Evolutionary conservation across 2,797 vertebrate species (phyloP).

Genomic region (Acipenser transmontanus): DNA sequence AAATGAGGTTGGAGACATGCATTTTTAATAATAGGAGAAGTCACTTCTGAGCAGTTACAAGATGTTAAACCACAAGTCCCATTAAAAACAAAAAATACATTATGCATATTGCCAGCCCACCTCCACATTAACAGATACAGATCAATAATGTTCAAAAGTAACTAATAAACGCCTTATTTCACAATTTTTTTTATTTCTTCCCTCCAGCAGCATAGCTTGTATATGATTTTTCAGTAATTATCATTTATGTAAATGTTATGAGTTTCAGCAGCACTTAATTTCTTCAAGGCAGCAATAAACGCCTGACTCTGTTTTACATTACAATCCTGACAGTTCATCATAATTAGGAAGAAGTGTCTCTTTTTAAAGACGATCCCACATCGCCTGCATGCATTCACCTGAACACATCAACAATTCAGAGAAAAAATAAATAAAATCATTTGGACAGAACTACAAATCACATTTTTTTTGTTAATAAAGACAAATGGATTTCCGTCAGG

Average conservation of each 20-base stretch:
- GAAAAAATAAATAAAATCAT: background rate
- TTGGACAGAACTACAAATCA: background rate
- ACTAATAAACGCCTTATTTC: no score
- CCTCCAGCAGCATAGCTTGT: no score
- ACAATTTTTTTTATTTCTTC: no score
- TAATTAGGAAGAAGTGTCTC: background rate
- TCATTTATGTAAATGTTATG: constrained; percentile 7
- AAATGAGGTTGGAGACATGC: no score
- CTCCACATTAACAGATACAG: no score
- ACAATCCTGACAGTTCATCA: background rate
- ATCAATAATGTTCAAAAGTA: no score
- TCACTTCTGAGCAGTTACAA: no score
- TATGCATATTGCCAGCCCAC: no score
- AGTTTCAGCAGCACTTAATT: background rate
- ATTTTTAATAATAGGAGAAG: no score
- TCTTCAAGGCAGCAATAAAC: background rate
- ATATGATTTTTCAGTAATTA: background rate
- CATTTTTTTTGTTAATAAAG: constrained; percentile 3
- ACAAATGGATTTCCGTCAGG: constrained; percentile 3
- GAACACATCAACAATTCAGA: background rate
- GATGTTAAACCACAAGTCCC: no score
- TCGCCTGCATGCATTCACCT: background rate
- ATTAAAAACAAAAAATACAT: no score
- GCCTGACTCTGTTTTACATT: background rate
- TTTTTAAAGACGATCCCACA: no score